A percentile compares a stretch with the other conserved stretches of the same genome.
Evolutionary conservation across 2,888 invertebrate species (phyloP).

Genomic region (Amaurobius ferox): DNA sequence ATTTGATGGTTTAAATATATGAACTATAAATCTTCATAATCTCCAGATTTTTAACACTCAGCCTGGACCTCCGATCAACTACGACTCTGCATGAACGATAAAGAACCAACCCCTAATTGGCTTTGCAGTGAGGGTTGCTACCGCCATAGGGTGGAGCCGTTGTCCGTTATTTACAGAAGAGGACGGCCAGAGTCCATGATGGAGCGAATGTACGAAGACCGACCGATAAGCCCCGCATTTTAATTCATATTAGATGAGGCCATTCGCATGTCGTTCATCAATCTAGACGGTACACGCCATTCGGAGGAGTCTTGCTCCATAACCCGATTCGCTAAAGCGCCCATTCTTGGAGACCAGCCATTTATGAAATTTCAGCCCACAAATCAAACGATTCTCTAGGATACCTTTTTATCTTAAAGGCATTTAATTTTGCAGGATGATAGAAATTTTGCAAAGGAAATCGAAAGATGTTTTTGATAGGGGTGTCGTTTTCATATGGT

Average conservation of each 20-base stretch:
- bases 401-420: neutral
- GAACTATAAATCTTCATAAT: neutral
- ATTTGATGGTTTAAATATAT: too few relatives aligned
- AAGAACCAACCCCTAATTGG: conserved; percentile 58
- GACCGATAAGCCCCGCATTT: conserved; percentile 67
- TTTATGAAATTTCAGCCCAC: conserved; percentile 8
- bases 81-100: conserved; percentile 34
- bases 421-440: conserved; percentile 1
- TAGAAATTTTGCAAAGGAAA: neutral
- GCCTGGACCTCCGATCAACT: conserved; percentile 26
- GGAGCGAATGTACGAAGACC: conserved; percentile 53
- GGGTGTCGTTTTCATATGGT: too few relatives aligned
- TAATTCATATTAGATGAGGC: conserved; percentile 72
- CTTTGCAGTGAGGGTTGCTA: conserved; percentile 31
- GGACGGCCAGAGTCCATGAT: conserved; percentile 36
- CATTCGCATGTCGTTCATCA: conserved; percentile 66
- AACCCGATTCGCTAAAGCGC: conserved; percentile 4
- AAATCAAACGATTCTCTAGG: neutral
- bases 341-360: conserved; percentile 12
- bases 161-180: conserved; percentile 65
- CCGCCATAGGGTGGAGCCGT: conserved; percentile 58
- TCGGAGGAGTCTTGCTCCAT: conserved; percentile 24
- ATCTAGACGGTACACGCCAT: conserved; percentile 47
- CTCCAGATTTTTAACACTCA: conserved; percentile 6
- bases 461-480: too few relatives aligned